phyloP scores from a whole-genome alignment of 2,888 invertebrate species.

The Plebejus argus region DNA sequence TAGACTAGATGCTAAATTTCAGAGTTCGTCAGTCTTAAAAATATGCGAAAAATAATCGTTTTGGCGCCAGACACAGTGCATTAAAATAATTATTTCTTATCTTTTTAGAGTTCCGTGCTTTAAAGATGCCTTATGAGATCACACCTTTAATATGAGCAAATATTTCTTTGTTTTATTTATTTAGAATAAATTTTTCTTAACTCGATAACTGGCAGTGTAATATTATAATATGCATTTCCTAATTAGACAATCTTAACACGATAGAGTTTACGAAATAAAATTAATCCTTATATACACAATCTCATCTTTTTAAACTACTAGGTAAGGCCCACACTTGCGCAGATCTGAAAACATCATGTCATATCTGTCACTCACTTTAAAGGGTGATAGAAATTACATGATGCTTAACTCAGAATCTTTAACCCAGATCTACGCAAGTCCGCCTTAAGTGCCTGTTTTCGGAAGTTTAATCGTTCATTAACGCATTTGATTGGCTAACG shows the following conservation, averaged over 20 bases:
- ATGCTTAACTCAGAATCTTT: no score
- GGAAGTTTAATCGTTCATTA: no score
- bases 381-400: no score
- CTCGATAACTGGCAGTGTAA: background rate
- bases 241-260: background rate
- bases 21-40: constrained; percentile 37
- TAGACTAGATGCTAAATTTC: constrained; percentile 46
- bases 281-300: background rate
- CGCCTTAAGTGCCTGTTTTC: no score
- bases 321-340: no score
- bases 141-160: background rate
- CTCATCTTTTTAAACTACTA: background rate
- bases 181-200: background rate
- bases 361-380: no score
- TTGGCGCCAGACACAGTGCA: background rate
- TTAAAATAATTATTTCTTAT: background rate
- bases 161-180: background rate
- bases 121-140: background rate
- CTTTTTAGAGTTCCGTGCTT: background rate
- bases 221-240: background rate
- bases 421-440: no score
- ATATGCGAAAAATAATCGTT: background rate
- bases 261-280: background rate
- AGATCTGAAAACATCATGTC: no score
- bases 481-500: no score